These are phyloP conservation scores for Lordiphosa stackelbergi DNA, from an alignment of 1,140 invertebrate species.

Conservation along the genomic window DNA sequence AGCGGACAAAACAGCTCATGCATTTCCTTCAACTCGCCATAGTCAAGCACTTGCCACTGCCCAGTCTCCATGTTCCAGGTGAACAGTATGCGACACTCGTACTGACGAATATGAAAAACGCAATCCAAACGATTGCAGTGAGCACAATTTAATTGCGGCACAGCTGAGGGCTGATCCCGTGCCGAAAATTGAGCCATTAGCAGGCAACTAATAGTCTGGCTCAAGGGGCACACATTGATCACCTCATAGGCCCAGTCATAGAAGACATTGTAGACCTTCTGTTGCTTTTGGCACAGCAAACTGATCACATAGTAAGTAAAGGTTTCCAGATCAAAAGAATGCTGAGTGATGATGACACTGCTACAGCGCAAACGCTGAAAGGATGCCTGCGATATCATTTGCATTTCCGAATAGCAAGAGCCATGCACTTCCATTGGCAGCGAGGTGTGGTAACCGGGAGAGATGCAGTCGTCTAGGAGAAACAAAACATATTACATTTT, in stretches of 20 bases:
- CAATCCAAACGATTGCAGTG: conserved; percentile 76
- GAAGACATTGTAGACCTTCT: conserved; percentile 86
- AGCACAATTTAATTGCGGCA: conserved; percentile 74
- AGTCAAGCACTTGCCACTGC: conserved; percentile 81
- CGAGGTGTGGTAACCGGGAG: conserved; percentile 74
- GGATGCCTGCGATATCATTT: conserved; percentile 80
- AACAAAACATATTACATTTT: too few relatives aligned
- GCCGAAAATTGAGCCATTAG: conserved; percentile 80
- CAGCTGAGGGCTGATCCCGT: conserved; percentile 77
- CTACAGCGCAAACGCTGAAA: conserved; percentile 79
- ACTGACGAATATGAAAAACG: conserved; percentile 80
- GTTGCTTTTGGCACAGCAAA: conserved; percentile 83
- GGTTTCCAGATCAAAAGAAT: conserved; percentile 88
- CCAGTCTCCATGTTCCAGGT: conserved; percentile 83
- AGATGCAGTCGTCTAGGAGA: conserved; percentile 71
- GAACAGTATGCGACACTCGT: conserved; percentile 83
- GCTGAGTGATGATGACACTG: conserved; percentile 83
- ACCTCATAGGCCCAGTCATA: conserved; percentile 89
- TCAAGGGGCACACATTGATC: conserved; percentile 82
- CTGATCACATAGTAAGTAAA: conserved; percentile 88
- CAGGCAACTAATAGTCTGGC: conserved; percentile 79
- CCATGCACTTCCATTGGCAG: conserved; percentile 87
- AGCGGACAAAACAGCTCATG: conserved; percentile 73
- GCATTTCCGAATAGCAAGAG: conserved; percentile 84
- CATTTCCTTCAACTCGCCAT: conserved; percentile 81